phyloP scores from a whole-genome alignment of 2,113 vertebrate genomes.

The Pseudorhombus dupliciocellatus region DNA sequence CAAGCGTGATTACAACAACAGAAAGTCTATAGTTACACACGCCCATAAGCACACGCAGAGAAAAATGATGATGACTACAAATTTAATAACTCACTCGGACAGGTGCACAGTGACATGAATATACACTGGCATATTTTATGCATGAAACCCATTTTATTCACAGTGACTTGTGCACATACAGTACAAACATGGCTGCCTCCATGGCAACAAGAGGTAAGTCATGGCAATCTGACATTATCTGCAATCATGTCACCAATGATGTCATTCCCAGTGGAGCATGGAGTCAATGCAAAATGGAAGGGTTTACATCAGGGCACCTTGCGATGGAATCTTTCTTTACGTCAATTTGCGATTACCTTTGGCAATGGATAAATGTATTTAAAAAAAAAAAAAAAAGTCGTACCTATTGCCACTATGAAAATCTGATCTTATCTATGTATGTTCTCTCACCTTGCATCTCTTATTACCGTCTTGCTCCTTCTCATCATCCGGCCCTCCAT shows the following conservation, averaged over 20 bases:
- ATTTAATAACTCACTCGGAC: constrained; percentile 11
- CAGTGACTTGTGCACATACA: neutral
- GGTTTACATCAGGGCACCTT: constrained; percentile 5
- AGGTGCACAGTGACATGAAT: constrained; percentile 24
- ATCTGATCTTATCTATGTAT: neutral
- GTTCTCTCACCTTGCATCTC: constrained; percentile 1
- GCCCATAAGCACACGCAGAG: neutral
- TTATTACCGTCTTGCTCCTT: constrained; percentile 1
- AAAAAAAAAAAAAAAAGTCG: too few relatives aligned
- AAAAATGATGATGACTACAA: constrained; percentile 13
- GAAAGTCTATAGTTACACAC: constrained; percentile 5
- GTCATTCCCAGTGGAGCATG: constrained; percentile 16
- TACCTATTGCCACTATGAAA: neutral
- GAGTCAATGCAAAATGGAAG: constrained; percentile 7
- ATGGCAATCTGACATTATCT: constrained; percentile 27
- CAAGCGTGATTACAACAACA: constrained; percentile 33
- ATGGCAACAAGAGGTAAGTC: constrained; percentile 28
- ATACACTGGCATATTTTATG: constrained; percentile 9
- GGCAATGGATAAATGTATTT: constrained; percentile 7
- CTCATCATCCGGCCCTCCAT: constrained; percentile 19
- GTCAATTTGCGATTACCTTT: constrained; percentile 28
- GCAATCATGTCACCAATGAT: constrained; percentile 24
- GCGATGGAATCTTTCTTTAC: constrained; percentile 3
- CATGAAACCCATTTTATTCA: constrained; percentile 18
- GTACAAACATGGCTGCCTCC: constrained; percentile 18